Percentiles rank a stretch among this genome's conserved stretches.
These are phyloP conservation scores for Papilio machaon DNA, from an alignment of 1,140 invertebrate genomes.

Conservation along the genomic window DNA sequence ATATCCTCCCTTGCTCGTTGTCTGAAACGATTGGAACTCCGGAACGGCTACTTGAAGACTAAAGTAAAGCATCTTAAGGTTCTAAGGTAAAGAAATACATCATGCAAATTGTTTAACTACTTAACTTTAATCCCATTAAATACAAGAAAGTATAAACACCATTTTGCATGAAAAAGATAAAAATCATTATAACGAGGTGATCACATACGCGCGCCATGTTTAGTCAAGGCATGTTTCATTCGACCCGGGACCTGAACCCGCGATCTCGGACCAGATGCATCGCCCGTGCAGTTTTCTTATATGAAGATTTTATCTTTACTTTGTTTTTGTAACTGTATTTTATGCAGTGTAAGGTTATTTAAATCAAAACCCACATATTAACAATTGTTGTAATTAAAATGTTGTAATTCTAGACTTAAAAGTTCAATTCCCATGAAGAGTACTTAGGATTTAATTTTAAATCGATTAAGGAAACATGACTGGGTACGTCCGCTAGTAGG, in stretches of 20 bases:
- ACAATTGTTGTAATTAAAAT: not conserved
- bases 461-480: too few species aligned
- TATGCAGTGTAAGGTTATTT: not conserved
- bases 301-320: slow-evolving; percentile 33
- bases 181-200: slow-evolving; percentile 8
- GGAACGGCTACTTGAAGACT: not conserved
- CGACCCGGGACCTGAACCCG: slow-evolving; percentile 28
- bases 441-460: not conserved
- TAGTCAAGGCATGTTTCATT: slow-evolving; percentile 27
- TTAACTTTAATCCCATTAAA: not conserved
- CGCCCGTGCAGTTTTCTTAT: slow-evolving; percentile 20
- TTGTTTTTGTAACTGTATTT: slow-evolving; percentile 34
- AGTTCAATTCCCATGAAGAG: not conserved
- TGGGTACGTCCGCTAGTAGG: too few species aligned
- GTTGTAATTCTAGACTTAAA: not conserved
- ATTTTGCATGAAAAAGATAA: not conserved
- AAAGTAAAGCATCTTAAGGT: too few species aligned
- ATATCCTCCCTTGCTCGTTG: not conserved
- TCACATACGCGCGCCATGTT: slow-evolving; percentile 19
- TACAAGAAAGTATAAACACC: not conserved
- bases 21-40: not conserved
- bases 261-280: slow-evolving; percentile 29
- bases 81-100: too few species aligned
- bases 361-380: not conserved
- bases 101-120: not conserved